Percentiles rank a stretch among this genome's conserved stretches.
These are phyloP conservation scores for Lepidocyrtoides sp. DNA, from an alignment of 2,888 invertebrate genomes.

Conservation along the genomic window DNA sequence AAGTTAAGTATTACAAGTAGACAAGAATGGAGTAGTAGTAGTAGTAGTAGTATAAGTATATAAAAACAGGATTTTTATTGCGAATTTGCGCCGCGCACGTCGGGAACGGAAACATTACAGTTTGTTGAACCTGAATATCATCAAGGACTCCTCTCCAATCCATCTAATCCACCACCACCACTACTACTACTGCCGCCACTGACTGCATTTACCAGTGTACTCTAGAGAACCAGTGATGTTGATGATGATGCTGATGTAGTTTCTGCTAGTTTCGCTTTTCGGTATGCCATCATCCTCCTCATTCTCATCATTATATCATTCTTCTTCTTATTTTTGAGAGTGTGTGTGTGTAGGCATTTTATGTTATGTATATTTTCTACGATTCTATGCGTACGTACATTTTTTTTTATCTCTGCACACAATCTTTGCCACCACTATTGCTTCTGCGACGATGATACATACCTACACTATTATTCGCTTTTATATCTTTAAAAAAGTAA, in stretches of 20 bases:
- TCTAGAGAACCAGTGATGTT: background rate
- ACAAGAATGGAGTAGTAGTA: background rate
- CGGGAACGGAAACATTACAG: slow-evolving; percentile 78
- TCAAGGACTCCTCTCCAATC: slow-evolving; percentile 68
- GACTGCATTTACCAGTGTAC: background rate
- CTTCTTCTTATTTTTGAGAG: too few species aligned
- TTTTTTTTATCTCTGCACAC: slow-evolving; percentile 47
- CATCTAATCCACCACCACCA: slow-evolving; percentile 25
- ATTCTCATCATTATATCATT: background rate
- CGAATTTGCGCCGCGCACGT: slow-evolving; percentile 75
- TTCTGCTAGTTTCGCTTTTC: slow-evolving; percentile 47
- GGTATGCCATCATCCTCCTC: slow-evolving; percentile 26
- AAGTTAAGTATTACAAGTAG: background rate
- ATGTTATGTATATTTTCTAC: background rate
- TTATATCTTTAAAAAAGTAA: background rate
- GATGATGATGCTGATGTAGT: background rate
- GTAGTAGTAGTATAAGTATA: background rate
- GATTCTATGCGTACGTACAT: background rate
- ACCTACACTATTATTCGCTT: too few species aligned
- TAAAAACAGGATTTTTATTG: slow-evolving; percentile 74
- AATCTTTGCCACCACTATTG: slow-evolving; percentile 30
- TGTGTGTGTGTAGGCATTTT: background rate
- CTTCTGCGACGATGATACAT: background rate
- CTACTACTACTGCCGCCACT: background rate
- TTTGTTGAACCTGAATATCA: slow-evolving; percentile 79